Evolutionary conservation across 2,797 vertebrate genomes (phyloP).

Genomic region (Arctocebus calabarensis): DNA sequence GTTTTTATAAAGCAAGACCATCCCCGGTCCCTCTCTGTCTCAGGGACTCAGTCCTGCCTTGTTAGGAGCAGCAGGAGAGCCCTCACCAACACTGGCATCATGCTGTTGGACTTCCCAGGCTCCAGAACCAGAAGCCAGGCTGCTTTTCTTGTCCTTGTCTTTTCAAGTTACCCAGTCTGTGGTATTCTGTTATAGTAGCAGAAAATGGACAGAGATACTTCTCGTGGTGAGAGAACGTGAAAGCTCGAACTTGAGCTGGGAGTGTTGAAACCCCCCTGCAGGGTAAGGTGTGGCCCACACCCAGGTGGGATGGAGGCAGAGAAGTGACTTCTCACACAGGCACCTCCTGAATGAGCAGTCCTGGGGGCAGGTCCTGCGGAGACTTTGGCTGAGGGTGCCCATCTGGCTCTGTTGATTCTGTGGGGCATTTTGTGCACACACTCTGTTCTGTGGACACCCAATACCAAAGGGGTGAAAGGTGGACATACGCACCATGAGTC

Average conservation of each 20-base stretch:
- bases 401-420: neutral
- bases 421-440: neutral
- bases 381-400: neutral
- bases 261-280: neutral
- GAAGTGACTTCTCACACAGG: neutral
- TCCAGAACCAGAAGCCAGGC: neutral
- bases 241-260: no score
- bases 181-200: neutral
- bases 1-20: neutral
- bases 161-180: neutral
- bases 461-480: neutral
- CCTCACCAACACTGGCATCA: neutral
- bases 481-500: neutral
- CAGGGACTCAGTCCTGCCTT: neutral
- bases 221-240: neutral
- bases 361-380: fast-evolving
- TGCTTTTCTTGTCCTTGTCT: neutral
- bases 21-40: neutral
- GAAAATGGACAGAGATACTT: neutral
- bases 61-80: neutral
- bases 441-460: neutral
- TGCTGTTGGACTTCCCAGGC: neutral
- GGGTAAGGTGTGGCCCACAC: fast-evolving
- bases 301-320: no score
- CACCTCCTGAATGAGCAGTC: neutral